Conservation (phyloP, 2,888 invertebrate species). For the Apodemia zela region DNA sequence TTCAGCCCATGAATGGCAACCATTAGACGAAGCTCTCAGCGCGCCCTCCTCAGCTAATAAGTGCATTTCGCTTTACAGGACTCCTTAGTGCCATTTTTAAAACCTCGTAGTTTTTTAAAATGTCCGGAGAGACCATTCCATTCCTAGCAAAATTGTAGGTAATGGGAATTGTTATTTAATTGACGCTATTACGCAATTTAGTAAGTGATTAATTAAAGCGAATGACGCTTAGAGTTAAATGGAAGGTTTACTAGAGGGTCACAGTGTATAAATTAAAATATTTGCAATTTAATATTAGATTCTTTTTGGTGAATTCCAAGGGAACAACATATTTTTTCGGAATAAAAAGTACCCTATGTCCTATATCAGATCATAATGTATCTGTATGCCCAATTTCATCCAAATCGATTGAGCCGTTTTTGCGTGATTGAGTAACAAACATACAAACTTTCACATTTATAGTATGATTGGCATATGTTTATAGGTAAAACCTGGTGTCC, state of each 20-base stretch:
- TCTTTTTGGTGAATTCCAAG: neutral
- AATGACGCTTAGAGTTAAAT: conserved; percentile 8
- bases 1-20: conserved; percentile 74
- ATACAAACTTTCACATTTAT: no score
- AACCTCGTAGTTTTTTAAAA: conserved; percentile 53
- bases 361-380: no score
- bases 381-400: no score
- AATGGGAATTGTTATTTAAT: conserved; percentile 50
- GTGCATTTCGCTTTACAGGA: conserved; percentile 76
- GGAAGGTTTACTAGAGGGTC: conserved; percentile 11
- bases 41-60: conserved; percentile 75
- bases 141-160: conserved; percentile 43
- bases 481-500: no score
- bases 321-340: no score
- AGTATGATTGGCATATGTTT: no score
- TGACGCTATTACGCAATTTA: conserved; percentile 58
- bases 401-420: no score
- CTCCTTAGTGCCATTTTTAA: conserved; percentile 71
- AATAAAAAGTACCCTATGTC: no score
- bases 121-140: conserved; percentile 44
- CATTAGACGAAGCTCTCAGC: conserved; percentile 71
- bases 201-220: conserved; percentile 40
- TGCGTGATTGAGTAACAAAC: no score
- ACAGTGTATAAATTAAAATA: neutral
- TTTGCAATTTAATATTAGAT: neutral